These are phyloP conservation scores for Amphilophus citrinellus DNA, from an alignment of 2,113 vertebrate species.

Conservation along the genomic window DNA sequence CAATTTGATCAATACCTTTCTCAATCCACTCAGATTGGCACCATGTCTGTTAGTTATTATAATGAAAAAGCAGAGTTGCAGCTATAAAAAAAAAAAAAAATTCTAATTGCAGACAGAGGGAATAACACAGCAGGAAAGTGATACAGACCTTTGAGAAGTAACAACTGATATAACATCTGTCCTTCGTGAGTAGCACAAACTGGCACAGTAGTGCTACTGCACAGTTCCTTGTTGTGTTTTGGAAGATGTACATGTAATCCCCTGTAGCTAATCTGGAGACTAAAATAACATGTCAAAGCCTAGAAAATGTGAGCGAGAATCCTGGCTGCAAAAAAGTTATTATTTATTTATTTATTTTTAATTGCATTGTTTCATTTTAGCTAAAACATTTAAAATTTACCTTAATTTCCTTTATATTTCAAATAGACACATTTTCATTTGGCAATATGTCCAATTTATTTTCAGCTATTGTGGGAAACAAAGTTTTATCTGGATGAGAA, in stretches of 20 bases:
- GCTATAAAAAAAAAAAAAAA: neutral
- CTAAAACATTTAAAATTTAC: too few relatives aligned
- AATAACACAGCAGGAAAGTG: neutral
- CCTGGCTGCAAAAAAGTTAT: too few relatives aligned
- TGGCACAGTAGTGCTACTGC: neutral
- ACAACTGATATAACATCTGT: neutral
- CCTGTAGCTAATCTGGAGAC: neutral
- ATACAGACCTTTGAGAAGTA: neutral
- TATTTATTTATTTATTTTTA: too few relatives aligned
- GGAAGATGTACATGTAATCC: neutral
- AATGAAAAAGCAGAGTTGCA: neutral
- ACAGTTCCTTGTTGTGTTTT: neutral
- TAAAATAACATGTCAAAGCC: neutral
- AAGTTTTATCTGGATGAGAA: neutral
- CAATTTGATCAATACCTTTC: conserved; percentile 8
- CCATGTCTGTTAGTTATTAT: neutral
- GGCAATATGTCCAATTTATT: too few relatives aligned
- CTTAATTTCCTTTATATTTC: too few relatives aligned
- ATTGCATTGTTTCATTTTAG: too few relatives aligned
- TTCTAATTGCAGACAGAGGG: neutral
- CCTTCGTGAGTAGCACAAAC: neutral
- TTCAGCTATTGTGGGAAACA: neutral
- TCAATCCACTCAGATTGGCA: too few relatives aligned
- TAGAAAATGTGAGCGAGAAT: too few relatives aligned
- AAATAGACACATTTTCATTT: too few relatives aligned